Percentiles rank a stretch among this genome's conserved stretches.
Evolutionary conservation across 2,797 vertebrate genomes (phyloP).

Genomic region (Valencia hispanica): DNA sequence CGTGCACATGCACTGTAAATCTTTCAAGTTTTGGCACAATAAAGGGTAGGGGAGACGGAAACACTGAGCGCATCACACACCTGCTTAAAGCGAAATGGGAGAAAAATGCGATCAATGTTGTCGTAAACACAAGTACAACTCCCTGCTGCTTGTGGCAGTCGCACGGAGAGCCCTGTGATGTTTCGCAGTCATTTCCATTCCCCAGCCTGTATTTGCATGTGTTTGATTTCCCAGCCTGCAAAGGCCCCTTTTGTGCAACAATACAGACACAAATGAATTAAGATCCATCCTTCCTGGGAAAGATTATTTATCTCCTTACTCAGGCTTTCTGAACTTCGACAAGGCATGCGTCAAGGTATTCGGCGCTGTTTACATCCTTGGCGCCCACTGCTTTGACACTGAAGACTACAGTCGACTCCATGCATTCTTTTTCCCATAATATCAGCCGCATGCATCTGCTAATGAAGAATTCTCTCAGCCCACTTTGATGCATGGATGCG

Average conservation of each 20-base stretch:
- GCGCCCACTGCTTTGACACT: constrained; percentile 42
- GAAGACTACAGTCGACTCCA: constrained; percentile 26
- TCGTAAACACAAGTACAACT: constrained; percentile 72
- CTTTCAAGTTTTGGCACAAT: constrained; percentile 45
- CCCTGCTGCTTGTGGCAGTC: constrained; percentile 56
- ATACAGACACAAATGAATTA: constrained; percentile 69
- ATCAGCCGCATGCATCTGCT: constrained; percentile 34
- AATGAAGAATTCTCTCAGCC: constrained; percentile 49
- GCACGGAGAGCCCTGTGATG: constrained; percentile 59
- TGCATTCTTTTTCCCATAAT: constrained; percentile 20
- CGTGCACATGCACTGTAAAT: constrained; percentile 19
- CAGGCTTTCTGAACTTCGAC: constrained; percentile 56
- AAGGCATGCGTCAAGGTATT: constrained; percentile 50
- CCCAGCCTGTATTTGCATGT: constrained; percentile 69
- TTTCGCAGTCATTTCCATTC: constrained; percentile 64
- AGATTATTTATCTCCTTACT: constrained; percentile 68
- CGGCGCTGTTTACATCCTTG: constrained; percentile 44
- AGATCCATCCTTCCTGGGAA: constrained; percentile 62
- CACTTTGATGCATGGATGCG: constrained; percentile 36
- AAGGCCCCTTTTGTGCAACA: constrained; percentile 61
- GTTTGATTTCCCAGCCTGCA: constrained; percentile 70
- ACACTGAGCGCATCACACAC: constrained; percentile 33
- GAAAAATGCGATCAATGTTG: constrained; percentile 50
- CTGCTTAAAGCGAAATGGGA: constrained; percentile 41
- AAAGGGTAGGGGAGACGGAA: constrained; percentile 28